These are phyloP conservation scores for Alectura lathami DNA, from an alignment of 2,113 vertebrate species.

Conservation along the genomic window DNA sequence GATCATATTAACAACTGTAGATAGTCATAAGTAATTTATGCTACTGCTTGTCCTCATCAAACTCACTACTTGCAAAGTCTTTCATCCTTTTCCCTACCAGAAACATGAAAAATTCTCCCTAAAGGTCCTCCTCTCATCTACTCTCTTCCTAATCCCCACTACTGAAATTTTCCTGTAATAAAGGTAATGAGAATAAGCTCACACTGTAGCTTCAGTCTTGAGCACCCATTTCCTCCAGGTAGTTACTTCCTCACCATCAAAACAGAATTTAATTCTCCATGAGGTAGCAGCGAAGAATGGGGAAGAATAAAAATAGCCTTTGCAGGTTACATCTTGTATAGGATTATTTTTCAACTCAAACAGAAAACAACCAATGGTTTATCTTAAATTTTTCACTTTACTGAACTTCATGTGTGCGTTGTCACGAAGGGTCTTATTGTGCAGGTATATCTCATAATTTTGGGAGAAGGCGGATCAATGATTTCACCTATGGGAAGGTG, in stretches of 20 bases:
- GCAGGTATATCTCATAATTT: background rate
- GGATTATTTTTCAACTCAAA: background rate
- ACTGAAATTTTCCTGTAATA: background rate
- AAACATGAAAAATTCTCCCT: background rate
- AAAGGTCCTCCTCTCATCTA: background rate
- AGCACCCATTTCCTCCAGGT: background rate
- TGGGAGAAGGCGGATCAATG: background rate
- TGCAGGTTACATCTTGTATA: background rate
- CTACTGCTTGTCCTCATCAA: background rate
- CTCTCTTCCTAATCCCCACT: background rate
- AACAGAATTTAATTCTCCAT: background rate
- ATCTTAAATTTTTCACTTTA: background rate
- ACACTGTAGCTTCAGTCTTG: background rate
- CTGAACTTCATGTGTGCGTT: background rate
- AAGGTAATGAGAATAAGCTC: background rate
- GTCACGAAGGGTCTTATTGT: background rate
- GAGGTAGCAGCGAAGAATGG: background rate
- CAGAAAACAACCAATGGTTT: background rate
- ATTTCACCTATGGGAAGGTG: background rate
- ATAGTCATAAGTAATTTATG: background rate
- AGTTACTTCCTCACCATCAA: background rate
- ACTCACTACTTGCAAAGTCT: background rate
- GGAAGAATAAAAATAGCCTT: background rate
- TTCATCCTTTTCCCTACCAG: conserved; percentile 1
- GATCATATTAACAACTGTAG: background rate